These are phyloP conservation scores for Phyllotis vaccarum DNA, from an alignment of 2,797 vertebrate species.

Conservation along the genomic window DNA sequence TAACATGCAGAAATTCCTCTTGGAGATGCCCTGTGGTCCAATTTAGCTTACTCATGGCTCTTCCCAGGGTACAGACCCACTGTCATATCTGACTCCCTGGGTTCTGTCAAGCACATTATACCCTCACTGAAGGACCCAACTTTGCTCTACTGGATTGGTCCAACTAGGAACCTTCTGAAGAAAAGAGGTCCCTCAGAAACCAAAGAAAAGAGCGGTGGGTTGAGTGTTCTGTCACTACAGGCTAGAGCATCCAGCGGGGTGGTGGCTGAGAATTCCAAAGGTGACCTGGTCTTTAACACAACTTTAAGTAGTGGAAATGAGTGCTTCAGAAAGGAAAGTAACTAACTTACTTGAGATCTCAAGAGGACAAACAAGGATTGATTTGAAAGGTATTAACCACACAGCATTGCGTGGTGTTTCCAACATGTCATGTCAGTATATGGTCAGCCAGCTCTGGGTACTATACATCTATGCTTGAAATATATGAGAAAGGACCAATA, in stretches of 20 bases:
- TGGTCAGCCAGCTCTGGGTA: background rate
- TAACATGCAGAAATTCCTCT: background rate
- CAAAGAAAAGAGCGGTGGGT: background rate
- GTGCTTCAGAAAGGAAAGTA: background rate
- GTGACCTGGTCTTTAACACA: background rate
- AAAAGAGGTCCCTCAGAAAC: background rate
- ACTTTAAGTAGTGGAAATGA: background rate
- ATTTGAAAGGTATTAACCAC: background rate
- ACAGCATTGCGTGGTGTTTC: background rate
- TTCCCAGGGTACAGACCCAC: background rate
- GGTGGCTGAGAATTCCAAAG: background rate
- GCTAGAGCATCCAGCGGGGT: background rate
- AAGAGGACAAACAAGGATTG: background rate
- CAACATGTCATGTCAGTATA: background rate
- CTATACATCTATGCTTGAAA: background rate
- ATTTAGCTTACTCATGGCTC: no score
- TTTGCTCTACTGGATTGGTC: background rate
- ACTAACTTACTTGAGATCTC: no score
- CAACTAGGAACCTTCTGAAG: background rate
- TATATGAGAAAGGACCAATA: background rate
- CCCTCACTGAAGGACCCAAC: background rate
- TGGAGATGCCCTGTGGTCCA: no score
- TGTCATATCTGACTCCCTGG: accelerated
- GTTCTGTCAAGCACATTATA: background rate
- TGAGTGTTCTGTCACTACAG: background rate